Conservation (phyloP, 2,797 vertebrate species). For the Ctenopoma kingsleyae region DNA sequence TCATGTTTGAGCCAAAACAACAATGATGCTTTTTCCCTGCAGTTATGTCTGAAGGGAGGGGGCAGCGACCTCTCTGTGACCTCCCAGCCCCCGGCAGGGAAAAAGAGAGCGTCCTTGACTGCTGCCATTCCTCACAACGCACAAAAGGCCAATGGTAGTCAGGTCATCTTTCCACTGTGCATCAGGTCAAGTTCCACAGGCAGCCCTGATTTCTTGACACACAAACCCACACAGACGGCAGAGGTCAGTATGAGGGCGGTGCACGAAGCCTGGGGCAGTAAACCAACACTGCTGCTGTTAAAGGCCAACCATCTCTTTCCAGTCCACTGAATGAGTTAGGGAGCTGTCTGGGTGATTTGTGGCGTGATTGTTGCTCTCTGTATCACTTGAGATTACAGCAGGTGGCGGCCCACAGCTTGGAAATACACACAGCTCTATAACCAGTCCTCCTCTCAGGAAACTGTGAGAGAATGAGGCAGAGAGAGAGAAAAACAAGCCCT, state of each 20-base stretch:
- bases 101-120: conserved; percentile 64
- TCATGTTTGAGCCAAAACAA: conserved; percentile 45
- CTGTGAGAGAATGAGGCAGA: conserved; percentile 57
- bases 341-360: conserved; percentile 78
- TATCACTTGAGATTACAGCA: conserved; percentile 81
- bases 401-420: conserved; percentile 76
- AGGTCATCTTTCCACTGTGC: conserved; percentile 72
- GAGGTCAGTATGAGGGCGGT: conserved; percentile 67
- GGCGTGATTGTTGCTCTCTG: conserved; percentile 76
- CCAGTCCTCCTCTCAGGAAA: conserved; percentile 67
- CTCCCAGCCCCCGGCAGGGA: conserved; percentile 42
- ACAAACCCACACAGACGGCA: conserved; percentile 75
- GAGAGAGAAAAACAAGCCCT: conserved; percentile 75
- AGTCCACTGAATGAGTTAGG: conserved; percentile 71
- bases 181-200: conserved; percentile 78
- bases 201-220: conserved; percentile 72
- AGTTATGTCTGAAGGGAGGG: conserved; percentile 29
- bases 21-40: conserved; percentile 34
- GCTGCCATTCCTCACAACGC: conserved; percentile 48
- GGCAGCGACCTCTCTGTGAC: conserved; percentile 54
- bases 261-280: conserved; percentile 66
- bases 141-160: conserved; percentile 68
- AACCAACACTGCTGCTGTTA: conserved; percentile 73
- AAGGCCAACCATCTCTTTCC: conserved; percentile 75
- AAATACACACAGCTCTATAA: conserved; percentile 69